These are phyloP conservation scores for Apogon talboti DNA, from an alignment of 2,797 vertebrate genomes.

Conservation along the genomic window DNA sequence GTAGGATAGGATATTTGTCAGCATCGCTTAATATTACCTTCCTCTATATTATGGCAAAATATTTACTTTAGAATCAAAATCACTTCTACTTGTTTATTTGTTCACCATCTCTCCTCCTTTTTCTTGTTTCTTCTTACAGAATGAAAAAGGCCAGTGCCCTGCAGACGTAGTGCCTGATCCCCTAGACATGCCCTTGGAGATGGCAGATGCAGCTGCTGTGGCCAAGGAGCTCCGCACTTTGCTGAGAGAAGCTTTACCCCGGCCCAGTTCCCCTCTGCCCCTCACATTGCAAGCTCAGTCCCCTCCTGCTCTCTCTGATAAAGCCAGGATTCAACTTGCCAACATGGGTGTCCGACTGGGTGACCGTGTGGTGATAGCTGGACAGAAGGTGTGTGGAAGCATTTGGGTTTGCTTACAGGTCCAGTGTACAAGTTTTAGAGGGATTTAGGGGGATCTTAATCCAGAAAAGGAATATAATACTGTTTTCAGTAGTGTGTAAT, in stretches of 20 bases:
- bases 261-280: conserved; percentile 80
- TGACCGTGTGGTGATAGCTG: conserved; percentile 93
- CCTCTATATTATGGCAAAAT: neutral
- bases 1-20: neutral
- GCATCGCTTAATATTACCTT: conserved; percentile 9
- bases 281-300: conserved; percentile 73
- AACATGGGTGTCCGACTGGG: conserved; percentile 90
- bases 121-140: conserved; percentile 76
- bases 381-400: conserved; percentile 91
- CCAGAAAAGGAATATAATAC: neutral
- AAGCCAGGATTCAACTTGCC: conserved; percentile 84
- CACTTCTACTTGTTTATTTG: neutral
- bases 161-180: conserved; percentile 95
- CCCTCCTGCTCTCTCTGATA: conserved; percentile 74
- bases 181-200: conserved; percentile 94
- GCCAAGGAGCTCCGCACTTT: conserved; percentile 92
- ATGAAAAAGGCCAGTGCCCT: conserved; percentile 91
- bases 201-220: conserved; percentile 91
- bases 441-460: neutral
- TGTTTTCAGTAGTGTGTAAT: neutral
- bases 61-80: neutral
- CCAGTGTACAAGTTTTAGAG: neutral
- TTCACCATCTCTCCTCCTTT: neutral
- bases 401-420: neutral
- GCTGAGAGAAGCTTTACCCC: conserved; percentile 87